Conservation (phyloP, 2,888 invertebrate genomes). For the Noctua comes region DNA sequence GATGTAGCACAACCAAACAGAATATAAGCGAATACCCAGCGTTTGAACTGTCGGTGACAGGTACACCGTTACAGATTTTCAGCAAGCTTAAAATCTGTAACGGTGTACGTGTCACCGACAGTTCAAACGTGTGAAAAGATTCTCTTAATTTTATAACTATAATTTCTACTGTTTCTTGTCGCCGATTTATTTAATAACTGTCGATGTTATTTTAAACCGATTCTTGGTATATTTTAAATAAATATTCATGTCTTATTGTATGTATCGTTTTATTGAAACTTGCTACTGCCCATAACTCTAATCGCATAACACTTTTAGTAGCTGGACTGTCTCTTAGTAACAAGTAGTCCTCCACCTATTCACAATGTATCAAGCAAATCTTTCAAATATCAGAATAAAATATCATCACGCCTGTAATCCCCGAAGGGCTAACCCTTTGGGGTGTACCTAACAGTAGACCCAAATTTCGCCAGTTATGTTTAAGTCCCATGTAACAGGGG, state of each 20-base stretch:
- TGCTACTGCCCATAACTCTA: not conserved
- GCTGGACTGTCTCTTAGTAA: not conserved
- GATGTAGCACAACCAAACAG: no score
- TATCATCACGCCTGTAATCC: no score
- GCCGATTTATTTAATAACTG: not conserved
- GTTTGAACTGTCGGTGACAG: no score
- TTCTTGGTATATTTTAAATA: not conserved
- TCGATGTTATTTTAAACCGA: not conserved
- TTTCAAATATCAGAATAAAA: not conserved
- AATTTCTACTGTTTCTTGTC: not conserved
- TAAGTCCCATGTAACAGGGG: no score
- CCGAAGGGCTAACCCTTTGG: no score
- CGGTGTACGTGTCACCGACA: not conserved
- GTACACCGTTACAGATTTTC: no score
- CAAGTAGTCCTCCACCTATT: not conserved
- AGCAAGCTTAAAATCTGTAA: no score
- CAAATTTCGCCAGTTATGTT: no score
- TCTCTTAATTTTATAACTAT: not conserved
- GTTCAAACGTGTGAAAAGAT: not conserved
- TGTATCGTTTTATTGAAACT: slow-evolving; percentile 18
- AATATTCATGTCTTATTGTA: not conserved
- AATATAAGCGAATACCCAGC: no score
- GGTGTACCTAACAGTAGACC: no score
- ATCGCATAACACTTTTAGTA: not conserved
- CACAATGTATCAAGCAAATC: not conserved